Evolutionary conservation across 2,888 invertebrate species (phyloP).

Genomic region (Polyommatus icarus): DNA sequence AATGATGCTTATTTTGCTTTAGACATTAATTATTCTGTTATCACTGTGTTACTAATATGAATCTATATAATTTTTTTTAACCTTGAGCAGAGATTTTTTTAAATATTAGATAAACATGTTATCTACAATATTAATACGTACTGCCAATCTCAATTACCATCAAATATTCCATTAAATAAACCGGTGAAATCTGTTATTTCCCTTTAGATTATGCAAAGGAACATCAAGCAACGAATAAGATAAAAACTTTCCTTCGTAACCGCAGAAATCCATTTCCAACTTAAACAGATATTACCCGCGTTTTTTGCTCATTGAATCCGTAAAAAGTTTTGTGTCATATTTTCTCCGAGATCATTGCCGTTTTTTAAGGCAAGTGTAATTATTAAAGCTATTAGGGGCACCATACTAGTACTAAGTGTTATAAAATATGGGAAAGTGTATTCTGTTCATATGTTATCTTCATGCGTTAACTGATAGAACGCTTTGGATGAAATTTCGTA

Average conservation of each 20-base stretch:
- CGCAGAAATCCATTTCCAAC: slow-evolving; percentile 73
- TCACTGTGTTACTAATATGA: no score
- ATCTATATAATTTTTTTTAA: no score
- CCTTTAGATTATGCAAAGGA: slow-evolving; percentile 61
- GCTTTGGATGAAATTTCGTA: no score
- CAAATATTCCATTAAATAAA: slow-evolving; percentile 29
- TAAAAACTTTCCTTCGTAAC: slow-evolving; percentile 65
- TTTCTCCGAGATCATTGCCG: slow-evolving; percentile 52
- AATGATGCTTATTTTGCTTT: no score
- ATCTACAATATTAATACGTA: no score
- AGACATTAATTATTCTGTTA: no score
- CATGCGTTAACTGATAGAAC: no score
- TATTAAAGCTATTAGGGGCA: not conserved
- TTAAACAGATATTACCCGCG: slow-evolving; percentile 65
- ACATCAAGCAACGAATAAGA: slow-evolving; percentile 57
- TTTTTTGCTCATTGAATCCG: slow-evolving; percentile 63
- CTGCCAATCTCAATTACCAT: not conserved
- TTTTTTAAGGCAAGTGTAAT: slow-evolving; percentile 26
- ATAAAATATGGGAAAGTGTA: not conserved
- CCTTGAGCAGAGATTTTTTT: no score
- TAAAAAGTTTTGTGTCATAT: slow-evolving; percentile 54
- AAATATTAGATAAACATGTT: no score
- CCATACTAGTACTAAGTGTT: not conserved
- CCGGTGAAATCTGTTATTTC: slow-evolving; percentile 47
- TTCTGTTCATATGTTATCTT: not conserved